Conservation (phyloP, 2,797 vertebrate genomes). For the Epinephelus awoara region DNA sequence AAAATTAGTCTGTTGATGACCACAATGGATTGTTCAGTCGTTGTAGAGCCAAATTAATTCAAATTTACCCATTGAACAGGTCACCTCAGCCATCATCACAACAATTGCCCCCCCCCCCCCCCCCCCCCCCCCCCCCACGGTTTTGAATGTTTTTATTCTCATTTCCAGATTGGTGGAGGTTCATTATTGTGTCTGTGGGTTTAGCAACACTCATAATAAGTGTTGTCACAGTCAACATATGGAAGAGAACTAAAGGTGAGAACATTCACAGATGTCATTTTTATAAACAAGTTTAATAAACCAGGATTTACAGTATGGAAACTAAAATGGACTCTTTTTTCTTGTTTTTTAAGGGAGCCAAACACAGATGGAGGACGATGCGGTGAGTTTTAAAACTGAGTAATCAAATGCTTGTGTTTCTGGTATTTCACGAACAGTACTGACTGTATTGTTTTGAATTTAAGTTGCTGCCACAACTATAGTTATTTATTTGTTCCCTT, state of each 20-base stretch:
- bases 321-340: background rate
- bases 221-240: background rate
- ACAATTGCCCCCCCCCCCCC: no score
- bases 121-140: no score
- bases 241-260: constrained; percentile 13
- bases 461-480: background rate
- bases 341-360: background rate
- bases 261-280: no score
- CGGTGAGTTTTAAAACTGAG: background rate
- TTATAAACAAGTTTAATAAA: background rate
- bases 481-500: background rate
- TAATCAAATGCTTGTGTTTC: background rate
- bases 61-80: no score
- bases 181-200: background rate
- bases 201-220: background rate
- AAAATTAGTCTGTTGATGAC: no score
- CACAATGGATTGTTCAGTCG: no score
- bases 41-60: no score
- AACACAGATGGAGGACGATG: no score
- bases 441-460: background rate
- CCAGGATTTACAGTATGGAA: background rate
- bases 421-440: background rate
- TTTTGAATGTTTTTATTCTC: no score
- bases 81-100: no score
- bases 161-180: background rate